Conservation (phyloP, 2,113 vertebrate genomes). For the Meleagris gallopavo region DNA sequence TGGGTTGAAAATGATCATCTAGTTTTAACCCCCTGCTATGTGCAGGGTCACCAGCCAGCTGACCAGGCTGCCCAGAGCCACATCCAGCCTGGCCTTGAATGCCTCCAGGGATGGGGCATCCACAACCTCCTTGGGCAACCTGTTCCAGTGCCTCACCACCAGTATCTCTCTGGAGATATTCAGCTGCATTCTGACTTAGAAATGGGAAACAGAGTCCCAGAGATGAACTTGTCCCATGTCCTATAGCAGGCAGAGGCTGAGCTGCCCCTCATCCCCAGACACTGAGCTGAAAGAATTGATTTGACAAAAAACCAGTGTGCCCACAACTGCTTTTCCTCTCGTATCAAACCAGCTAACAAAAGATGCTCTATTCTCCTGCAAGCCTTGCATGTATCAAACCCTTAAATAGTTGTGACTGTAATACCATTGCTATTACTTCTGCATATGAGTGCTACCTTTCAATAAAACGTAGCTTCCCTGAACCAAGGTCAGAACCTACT, state of each 20-base stretch:
- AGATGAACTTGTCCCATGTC: neutral
- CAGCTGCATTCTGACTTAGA: neutral
- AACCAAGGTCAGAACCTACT: neutral
- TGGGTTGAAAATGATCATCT: no score
- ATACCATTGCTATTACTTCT: fast-evolving
- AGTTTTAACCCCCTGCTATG: no score
- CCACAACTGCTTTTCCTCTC: neutral
- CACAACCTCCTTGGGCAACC: no score
- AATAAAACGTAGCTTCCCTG: neutral
- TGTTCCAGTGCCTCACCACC: no score
- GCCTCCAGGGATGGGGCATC: no score
- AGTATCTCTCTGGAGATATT: fast-evolving
- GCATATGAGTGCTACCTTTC: neutral
- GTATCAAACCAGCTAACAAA: neutral
- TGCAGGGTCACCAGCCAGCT: no score
- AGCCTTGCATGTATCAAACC: neutral
- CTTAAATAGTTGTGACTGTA: neutral
- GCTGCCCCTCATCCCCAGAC: neutral
- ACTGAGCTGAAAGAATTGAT: neutral
- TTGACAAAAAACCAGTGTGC: neutral
- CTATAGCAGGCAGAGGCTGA: neutral
- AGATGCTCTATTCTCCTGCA: neutral
- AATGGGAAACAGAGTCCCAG: neutral
- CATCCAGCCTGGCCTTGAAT: no score
- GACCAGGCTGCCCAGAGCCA: no score